Base-by-base conservation (phyloP, 2,888 invertebrate species). In the Calliopum simillimum region DNA sequence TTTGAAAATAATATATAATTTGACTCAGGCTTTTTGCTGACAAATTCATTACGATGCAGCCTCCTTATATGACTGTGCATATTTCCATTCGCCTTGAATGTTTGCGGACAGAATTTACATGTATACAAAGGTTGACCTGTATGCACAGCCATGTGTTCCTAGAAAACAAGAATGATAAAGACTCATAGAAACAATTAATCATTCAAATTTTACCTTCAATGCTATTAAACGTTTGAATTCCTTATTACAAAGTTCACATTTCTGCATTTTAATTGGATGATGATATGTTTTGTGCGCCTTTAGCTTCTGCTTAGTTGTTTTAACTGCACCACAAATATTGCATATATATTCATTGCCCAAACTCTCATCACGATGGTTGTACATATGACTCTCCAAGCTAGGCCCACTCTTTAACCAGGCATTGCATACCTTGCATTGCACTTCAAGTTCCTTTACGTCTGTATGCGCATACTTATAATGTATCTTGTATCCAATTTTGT, bases 281-380 rank as follows among this genome's bases (percentile, higher is more conserved):
- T 79, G 80, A 69, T 79, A 79, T 2, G 78, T 76, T 77, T 78
- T 79, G 44, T 79, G 79, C 23, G 79, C 75, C 72, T 76, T 76
- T 41, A 80, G 62, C 2, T 78, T 78, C 13, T 76, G 76, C 6
- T 77, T 76, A 5, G 79, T 77, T 14, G 80, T 69, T 68, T 79
- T 79, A 70, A 79, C 78, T 25, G 72, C 78, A 11, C 76, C 72
- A 69, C 79, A 79, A 5, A 76, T 69, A 1, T 72, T 16, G 56
- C 79, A 79, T 25, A 77, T 77, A 19, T 77, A 80, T 43, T 76
- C 80, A 47, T 73, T 79, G 61, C 76, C 73, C 53, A 76, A 74
- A 47, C 79, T 79, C 43, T 77, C 77, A 69, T 80, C 80, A 49
- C 78, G 77, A 59, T 79, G 79, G 0, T 78, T 71, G 1, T 75